These are phyloP conservation scores for Muscidifurax raptorellus DNA, from an alignment of 1,140 invertebrate genomes.

Conservation along the genomic window DNA sequence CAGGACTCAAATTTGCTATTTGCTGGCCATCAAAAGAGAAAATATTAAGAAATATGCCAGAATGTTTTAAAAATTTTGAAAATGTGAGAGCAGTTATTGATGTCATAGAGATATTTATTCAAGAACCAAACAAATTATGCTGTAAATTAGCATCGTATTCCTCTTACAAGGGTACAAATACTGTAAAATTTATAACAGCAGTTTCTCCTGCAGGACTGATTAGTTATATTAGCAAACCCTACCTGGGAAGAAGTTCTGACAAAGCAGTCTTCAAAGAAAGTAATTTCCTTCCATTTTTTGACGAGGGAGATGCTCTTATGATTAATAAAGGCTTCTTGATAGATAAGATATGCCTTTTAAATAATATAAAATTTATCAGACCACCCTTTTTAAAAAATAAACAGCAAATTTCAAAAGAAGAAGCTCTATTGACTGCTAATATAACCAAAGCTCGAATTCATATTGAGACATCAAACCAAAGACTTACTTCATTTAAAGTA, in stretches of 20 bases:
- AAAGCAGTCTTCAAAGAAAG: constrained; percentile 58
- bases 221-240: constrained; percentile 60
- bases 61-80: constrained; percentile 54
- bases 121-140: constrained; percentile 52
- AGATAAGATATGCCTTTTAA: too few species aligned
- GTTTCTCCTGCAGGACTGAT: constrained; percentile 62
- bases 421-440: too few species aligned
- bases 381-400: too few species aligned
- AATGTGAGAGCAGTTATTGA: constrained; percentile 56
- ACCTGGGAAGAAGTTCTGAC: constrained; percentile 63
- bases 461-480: too few species aligned
- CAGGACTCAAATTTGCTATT: not conserved
- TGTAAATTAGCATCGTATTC: constrained; percentile 57
- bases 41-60: constrained; percentile 50
- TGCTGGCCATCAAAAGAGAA: constrained; percentile 39
- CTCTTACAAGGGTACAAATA: constrained; percentile 60
- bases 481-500: too few species aligned
- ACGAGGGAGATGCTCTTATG: constrained; percentile 48
- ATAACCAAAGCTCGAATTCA: too few species aligned
- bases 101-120: constrained; percentile 55
- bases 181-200: constrained; percentile 63
- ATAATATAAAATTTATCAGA: too few species aligned
- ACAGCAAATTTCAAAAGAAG: too few species aligned
- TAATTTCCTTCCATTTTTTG: constrained; percentile 36
- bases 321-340: constrained; percentile 54